phyloP scores from a whole-genome alignment of 2,797 vertebrate genomes.

The Thamnophis elegans region DNA sequence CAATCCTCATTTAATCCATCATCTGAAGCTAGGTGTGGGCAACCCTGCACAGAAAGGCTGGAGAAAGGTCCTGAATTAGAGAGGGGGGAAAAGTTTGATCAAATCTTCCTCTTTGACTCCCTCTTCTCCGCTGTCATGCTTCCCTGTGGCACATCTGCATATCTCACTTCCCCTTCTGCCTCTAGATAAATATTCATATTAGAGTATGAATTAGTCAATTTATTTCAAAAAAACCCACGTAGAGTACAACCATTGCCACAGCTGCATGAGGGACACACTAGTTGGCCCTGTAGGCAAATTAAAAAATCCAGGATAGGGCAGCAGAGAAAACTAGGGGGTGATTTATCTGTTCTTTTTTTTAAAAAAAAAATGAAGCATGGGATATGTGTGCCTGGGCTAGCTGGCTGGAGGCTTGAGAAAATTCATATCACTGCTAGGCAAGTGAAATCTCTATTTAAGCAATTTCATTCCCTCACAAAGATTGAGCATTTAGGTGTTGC shows the following conservation, averaged over 20 bases:
- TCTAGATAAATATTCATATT: slow-evolving; percentile 20
- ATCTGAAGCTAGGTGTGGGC: slow-evolving; percentile 5
- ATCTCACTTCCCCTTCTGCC: slow-evolving; percentile 10
- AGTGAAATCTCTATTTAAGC: background rate
- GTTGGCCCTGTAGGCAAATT: background rate
- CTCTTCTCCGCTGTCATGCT: background rate
- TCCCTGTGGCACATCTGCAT: slow-evolving; percentile 8
- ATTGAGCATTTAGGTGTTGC: background rate
- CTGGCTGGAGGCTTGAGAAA: background rate
- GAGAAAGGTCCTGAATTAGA: background rate
- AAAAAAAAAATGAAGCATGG: background rate
- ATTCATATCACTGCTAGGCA: background rate
- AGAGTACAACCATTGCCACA: background rate
- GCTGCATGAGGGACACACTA: background rate
- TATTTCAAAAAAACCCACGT: background rate
- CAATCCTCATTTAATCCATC: slow-evolving; percentile 25
- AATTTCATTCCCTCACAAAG: background rate
- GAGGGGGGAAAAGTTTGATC: background rate
- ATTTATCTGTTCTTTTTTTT: background rate
- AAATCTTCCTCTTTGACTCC: background rate
- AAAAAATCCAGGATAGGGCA: background rate
- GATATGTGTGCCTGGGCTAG: background rate
- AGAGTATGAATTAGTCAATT: background rate
- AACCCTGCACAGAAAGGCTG: background rate
- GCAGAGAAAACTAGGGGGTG: background rate